Conservation (phyloP, 2,113 vertebrate species). For the Oxygymnocypris stewartii region DNA sequence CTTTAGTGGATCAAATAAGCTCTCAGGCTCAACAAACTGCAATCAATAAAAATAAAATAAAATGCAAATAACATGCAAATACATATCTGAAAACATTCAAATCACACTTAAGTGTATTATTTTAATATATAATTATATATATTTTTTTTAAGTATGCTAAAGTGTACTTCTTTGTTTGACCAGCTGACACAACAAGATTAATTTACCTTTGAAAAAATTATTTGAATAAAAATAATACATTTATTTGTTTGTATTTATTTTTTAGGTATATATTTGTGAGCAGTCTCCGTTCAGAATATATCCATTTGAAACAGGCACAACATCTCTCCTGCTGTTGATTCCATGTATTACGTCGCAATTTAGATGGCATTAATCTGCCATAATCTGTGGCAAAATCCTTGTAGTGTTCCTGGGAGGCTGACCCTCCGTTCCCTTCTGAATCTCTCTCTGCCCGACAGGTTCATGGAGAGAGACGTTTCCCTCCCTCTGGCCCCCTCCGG, state of each 20-base stretch:
- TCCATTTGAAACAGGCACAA: conserved; percentile 50
- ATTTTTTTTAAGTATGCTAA: too few species aligned
- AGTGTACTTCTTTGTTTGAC: not conserved
- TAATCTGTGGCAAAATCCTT: conserved; percentile 69
- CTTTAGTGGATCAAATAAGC: too few species aligned
- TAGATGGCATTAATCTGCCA: conserved; percentile 72
- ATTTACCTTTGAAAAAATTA: not conserved
- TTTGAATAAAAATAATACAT: too few species aligned
- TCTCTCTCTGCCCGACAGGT: not conserved
- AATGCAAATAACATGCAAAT: not conserved
- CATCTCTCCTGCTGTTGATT: conserved; percentile 59
- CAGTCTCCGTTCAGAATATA: not conserved
- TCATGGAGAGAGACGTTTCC: not conserved
- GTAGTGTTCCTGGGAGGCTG: conserved; percentile 41
- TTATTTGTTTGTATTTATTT: too few species aligned
- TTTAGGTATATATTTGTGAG: not conserved
- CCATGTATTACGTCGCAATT: conserved; percentile 74
- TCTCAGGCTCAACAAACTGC: too few species aligned
- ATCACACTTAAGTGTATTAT: too few species aligned
- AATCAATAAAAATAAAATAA: too few species aligned
- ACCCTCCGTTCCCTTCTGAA: not conserved
- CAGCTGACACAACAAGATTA: not conserved
- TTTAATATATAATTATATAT: too few species aligned
- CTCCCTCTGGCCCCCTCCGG: not conserved
- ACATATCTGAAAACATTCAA: too few species aligned